These are phyloP conservation scores for Chromoteleia sp. DNA, from an alignment of 2,888 invertebrate genomes.

Conservation along the genomic window DNA sequence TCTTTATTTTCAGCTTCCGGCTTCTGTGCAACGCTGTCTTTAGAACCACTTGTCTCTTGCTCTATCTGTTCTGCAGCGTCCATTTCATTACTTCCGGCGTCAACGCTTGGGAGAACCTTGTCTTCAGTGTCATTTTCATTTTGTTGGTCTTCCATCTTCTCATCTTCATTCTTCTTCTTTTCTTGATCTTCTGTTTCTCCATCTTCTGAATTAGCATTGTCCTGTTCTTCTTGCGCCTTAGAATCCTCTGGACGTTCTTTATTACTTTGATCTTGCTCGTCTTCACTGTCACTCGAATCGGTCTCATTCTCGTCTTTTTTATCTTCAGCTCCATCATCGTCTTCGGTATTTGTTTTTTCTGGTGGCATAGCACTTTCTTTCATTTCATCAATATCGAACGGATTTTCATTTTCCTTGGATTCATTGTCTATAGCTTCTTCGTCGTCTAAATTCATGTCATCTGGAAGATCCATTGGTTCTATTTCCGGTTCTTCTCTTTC, in stretches of 20 bases:
- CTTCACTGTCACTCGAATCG: slow-evolving; percentile 47
- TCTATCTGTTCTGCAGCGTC: slow-evolving; percentile 86
- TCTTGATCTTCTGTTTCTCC: slow-evolving; percentile 75
- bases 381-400: slow-evolving; percentile 93
- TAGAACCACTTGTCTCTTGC: slow-evolving; percentile 82
- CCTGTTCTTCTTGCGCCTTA: slow-evolving; percentile 76
- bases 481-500: slow-evolving; percentile 92
- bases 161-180: slow-evolving; percentile 74
- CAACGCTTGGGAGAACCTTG: slow-evolving; percentile 78
- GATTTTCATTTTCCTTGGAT: slow-evolving; percentile 90
- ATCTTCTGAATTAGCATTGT: slow-evolving; percentile 74
- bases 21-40: slow-evolving; percentile 78
- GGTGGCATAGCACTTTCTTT: slow-evolving; percentile 85
- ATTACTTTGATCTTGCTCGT: slow-evolving; percentile 62
- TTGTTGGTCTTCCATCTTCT: slow-evolving; percentile 67
- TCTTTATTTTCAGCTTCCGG: slow-evolving; percentile 83
- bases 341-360: slow-evolving; percentile 80
- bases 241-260: slow-evolving; percentile 81
- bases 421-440: slow-evolving; percentile 87
- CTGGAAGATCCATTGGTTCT: slow-evolving; percentile 94
- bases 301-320: slow-evolving; percentile 83
- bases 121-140: slow-evolving; percentile 83
- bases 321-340: slow-evolving; percentile 84
- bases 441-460: slow-evolving; percentile 92
- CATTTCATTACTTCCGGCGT: slow-evolving; percentile 81